Conservation (phyloP, 2,888 invertebrate genomes). For the Heliconius erato region DNA sequence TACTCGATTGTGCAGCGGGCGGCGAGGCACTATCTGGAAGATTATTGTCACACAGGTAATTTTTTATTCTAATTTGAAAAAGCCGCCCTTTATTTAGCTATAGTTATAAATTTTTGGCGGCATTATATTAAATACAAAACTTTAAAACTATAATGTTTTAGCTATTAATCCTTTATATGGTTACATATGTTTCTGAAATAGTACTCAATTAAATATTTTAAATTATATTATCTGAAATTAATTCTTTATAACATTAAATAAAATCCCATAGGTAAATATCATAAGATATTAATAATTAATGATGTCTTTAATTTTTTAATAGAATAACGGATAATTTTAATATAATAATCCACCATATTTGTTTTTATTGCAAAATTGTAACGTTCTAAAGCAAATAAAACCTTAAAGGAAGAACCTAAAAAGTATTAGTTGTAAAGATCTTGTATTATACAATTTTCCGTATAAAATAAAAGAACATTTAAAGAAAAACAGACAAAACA, state of each 20-base stretch:
- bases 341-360: too few species aligned
- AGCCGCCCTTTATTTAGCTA: conserved; percentile 38
- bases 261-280: not conserved
- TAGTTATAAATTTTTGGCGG: conserved; percentile 21
- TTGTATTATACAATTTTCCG: not conserved
- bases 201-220: not conserved
- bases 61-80: conserved; percentile 34
- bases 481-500: not conserved
- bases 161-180: not conserved
- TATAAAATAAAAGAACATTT: not conserved
- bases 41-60: conserved; percentile 89
- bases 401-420: too few species aligned
- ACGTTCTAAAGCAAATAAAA: too few species aligned
- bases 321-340: too few species aligned
- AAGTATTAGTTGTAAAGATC: too few species aligned
- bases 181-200: conserved; percentile 13
- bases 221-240: too few species aligned
- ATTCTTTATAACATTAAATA: not conserved
- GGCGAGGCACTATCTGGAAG: conserved; percentile 88
- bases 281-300: not conserved
- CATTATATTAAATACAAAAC: not conserved
- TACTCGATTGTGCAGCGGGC: conserved; percentile 89
- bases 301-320: too few species aligned
- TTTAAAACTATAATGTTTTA: not conserved
- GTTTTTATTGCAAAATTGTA: too few species aligned